Evolutionary conservation across 2,797 vertebrate genomes (phyloP).

Genomic region (Eospalax fontanierii): DNA sequence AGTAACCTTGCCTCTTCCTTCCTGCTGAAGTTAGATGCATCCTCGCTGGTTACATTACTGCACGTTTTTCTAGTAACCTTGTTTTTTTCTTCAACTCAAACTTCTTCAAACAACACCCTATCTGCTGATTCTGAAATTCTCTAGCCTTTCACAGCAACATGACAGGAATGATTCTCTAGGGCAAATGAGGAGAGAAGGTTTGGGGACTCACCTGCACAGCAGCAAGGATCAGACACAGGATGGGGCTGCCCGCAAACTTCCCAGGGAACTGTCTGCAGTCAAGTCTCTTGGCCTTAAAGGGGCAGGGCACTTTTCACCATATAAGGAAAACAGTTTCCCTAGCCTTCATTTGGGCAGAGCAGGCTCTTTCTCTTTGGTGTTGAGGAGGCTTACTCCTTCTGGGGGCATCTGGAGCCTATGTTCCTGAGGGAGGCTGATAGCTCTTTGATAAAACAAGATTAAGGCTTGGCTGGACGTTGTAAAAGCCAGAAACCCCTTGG

Average conservation of each 20-base stretch:
- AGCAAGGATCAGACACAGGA: constrained; percentile 38
- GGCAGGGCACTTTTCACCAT: constrained; percentile 80
- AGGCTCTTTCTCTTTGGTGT: background rate
- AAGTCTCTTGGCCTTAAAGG: constrained; percentile 82
- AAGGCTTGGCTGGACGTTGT: background rate
- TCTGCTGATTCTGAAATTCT: background rate
- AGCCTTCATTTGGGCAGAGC: background rate
- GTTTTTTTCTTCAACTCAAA: constrained; percentile 31
- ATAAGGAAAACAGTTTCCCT: constrained; percentile 73
- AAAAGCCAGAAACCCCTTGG: constrained; percentile 5
- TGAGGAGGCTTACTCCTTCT: constrained; percentile 64
- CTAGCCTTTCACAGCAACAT: fast-evolving
- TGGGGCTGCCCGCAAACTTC: constrained; percentile 80
- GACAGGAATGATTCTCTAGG: background rate
- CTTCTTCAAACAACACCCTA: constrained; percentile 37
- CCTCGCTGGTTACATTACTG: background rate
- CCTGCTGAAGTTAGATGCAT: background rate
- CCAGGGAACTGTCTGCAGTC: constrained; percentile 80
- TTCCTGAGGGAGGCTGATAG: constrained; percentile 10
- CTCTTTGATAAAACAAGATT: constrained; percentile 23
- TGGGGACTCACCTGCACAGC: constrained; percentile 68
- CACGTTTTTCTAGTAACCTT: constrained; percentile 41
- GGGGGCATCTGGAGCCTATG: constrained; percentile 7
- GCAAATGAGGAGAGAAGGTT: background rate
- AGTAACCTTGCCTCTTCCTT: background rate